Conservation (phyloP, 2,888 invertebrate species). For the Drosophila bunnanda region DNA sequence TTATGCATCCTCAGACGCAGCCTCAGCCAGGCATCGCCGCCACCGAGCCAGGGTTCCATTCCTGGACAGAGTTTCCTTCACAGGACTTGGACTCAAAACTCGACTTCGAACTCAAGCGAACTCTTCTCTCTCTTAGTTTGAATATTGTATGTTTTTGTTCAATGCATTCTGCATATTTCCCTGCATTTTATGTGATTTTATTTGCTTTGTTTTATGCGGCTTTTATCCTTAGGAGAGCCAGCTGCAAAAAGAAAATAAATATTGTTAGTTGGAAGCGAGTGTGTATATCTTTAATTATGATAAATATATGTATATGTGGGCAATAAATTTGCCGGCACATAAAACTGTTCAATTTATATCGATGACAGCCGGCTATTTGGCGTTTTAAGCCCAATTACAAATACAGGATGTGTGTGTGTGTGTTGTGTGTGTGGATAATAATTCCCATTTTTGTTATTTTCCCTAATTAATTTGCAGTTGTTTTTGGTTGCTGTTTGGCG, state of each 20-base stretch:
- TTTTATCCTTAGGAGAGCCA: constrained; percentile 1
- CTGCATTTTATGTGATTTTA: constrained; percentile 72
- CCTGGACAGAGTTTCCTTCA: constrained; percentile 53
- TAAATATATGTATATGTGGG: constrained; percentile 2
- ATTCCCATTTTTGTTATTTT: constrained; percentile 67
- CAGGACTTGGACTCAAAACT: constrained; percentile 42
- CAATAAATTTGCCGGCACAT: background rate
- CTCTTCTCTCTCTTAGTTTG: constrained; percentile 56
- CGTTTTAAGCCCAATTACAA: constrained; percentile 34
- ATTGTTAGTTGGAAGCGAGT: background rate
- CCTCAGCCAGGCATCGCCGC: constrained; percentile 61
- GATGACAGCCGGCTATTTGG: constrained; percentile 27
- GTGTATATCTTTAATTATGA: constrained; percentile 4
- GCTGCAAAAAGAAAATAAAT: constrained; percentile 23
- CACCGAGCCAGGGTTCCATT: constrained; percentile 67
- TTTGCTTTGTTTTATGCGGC: constrained; percentile 29
- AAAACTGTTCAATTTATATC: constrained; percentile 4
- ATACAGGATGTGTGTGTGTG: constrained; percentile 45
- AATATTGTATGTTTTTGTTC: constrained; percentile 63
- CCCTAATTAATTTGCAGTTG: constrained; percentile 67
- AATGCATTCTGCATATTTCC: constrained; percentile 61
- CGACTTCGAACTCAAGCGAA: background rate
- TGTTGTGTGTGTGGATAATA: constrained; percentile 55
- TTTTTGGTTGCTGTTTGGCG: constrained; percentile 26
- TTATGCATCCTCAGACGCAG: constrained; percentile 70